These are phyloP conservation scores for Pangasius krempfi DNA, from an alignment of 2,797 vertebrate genomes.

Conservation along the genomic window DNA sequence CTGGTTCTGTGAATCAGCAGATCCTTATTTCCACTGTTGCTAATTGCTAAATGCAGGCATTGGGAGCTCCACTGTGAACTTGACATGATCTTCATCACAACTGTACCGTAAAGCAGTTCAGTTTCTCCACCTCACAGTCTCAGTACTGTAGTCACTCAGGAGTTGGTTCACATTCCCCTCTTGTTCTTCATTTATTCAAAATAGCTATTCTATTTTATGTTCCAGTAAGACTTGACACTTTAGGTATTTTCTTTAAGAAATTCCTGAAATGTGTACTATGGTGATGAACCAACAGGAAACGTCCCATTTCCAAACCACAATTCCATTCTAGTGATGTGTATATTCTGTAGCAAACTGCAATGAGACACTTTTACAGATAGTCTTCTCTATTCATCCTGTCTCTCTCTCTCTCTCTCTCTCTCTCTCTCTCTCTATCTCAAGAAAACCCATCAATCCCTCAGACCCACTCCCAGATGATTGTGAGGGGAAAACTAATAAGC, in stretches of 20 bases:
- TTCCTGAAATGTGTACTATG: background rate
- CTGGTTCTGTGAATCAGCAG: background rate
- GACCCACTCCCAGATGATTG: background rate
- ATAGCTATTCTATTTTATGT: background rate
- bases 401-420: background rate
- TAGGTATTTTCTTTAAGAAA: background rate
- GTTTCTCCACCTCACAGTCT: background rate
- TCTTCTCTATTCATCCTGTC: background rate
- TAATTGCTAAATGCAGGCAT: background rate
- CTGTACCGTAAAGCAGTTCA: background rate
- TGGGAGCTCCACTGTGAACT: background rate
- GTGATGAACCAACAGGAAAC: background rate
- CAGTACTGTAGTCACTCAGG: background rate
- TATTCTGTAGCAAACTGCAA: too few relatives aligned
- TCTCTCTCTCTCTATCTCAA: background rate
- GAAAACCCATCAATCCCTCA: background rate
- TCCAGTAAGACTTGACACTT: background rate
- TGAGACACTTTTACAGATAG: too few relatives aligned
- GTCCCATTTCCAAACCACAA: background rate
- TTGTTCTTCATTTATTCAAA: constrained; percentile 26
- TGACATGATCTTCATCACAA: background rate
- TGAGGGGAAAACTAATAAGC: background rate
- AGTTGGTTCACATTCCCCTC: background rate
- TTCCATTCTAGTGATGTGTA: background rate
- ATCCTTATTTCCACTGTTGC: background rate